These are phyloP conservation scores for Pentalonia nigronervosa DNA, from an alignment of 1,140 invertebrate species.

Conservation along the genomic window DNA sequence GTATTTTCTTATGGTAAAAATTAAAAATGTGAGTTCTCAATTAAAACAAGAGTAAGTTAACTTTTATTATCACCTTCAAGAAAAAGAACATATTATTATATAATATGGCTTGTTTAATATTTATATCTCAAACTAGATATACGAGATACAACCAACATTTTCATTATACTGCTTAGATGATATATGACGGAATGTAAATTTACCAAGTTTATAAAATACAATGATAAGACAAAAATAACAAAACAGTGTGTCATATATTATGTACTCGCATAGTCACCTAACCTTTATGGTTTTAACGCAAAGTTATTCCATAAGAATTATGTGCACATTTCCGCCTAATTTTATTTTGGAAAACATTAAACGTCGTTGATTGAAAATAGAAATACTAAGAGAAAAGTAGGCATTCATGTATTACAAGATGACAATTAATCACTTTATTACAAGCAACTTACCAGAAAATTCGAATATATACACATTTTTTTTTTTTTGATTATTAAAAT, in stretches of 20 bases:
- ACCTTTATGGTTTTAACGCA: background rate
- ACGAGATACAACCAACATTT: background rate
- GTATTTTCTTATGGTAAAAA: background rate
- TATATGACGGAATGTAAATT: background rate
- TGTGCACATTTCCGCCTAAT: background rate
- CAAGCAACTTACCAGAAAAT: too few relatives aligned
- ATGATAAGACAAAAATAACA: background rate
- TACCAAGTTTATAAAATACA: background rate
- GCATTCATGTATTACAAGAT: too few relatives aligned
- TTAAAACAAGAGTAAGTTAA: background rate
- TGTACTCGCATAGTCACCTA: too few relatives aligned
- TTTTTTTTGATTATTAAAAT: too few relatives aligned
- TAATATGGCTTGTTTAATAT: background rate
- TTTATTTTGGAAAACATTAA: background rate
- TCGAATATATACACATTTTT: too few relatives aligned
- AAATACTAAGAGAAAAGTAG: too few relatives aligned
- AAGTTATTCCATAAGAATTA: background rate
- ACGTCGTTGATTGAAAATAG: background rate
- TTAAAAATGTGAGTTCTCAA: background rate
- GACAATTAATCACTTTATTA: too few relatives aligned
- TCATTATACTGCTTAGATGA: background rate
- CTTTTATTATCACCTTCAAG: background rate
- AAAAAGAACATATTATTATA: background rate
- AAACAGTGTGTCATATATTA: background rate
- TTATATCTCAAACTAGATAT: background rate